A percentile compares a stretch with the other conserved stretches of the same genome.
Conservation (phyloP, 2,797 vertebrate genomes). For the Arctocebus calabarensis region DNA sequence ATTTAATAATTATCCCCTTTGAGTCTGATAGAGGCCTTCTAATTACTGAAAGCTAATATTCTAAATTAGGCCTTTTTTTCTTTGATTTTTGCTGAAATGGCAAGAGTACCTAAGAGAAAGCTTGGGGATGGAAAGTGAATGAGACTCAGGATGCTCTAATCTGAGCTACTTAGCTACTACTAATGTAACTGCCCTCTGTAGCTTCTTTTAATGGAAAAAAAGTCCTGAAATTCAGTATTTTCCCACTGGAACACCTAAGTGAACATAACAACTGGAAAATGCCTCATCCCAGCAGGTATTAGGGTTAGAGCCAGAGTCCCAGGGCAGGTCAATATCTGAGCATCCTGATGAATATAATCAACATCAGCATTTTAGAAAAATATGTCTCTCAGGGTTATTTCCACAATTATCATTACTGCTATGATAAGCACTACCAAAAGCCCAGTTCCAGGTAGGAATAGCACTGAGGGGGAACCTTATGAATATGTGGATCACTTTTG, state of each 20-base stretch:
- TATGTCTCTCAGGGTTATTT: conserved; percentile 63
- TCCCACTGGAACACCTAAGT: conserved; percentile 64
- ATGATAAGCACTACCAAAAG: conserved; percentile 75
- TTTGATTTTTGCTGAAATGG: neutral
- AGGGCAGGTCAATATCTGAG: conserved; percentile 79
- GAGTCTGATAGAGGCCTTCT: neutral
- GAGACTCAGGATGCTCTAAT: conserved; percentile 28
- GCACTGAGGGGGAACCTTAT: conserved; percentile 21
- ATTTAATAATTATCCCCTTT: neutral
- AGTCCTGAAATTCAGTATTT: conserved; percentile 68
- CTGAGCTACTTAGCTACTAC: conserved; percentile 1
- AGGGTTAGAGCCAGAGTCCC: conserved; percentile 64
- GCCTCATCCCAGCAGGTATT: conserved; percentile 45
- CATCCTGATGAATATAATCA: conserved; percentile 80
- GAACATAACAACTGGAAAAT: conserved; percentile 72
- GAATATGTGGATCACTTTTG: conserved; percentile 70
- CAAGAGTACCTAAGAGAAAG: neutral
- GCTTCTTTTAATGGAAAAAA: conserved; percentile 70
- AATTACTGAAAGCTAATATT: neutral
- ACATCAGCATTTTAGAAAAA: conserved; percentile 79
- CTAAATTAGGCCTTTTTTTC: neutral
- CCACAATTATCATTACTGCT: conserved; percentile 66
- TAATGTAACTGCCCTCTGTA: conserved; percentile 61
- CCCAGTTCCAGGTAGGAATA: conserved; percentile 60
- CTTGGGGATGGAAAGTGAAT: neutral